Conservation (phyloP, 2,113 vertebrate species). For the Psilopsiagon aymara region DNA sequence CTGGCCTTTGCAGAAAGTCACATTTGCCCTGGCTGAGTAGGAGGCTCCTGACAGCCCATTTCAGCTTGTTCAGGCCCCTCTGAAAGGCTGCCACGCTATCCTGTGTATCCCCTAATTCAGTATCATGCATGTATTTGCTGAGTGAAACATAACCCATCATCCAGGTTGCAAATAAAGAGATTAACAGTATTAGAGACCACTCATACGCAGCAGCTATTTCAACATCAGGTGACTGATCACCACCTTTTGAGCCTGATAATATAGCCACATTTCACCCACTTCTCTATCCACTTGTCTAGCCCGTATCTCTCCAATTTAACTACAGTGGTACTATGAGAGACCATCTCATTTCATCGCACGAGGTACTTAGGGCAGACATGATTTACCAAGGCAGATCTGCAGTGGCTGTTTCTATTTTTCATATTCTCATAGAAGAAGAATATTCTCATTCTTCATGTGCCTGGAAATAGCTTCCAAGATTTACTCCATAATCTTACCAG, state of each 20-base stretch:
- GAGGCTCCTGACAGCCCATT: not conserved
- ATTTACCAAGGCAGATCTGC: not conserved
- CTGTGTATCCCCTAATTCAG: not conserved
- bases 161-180: not conserved
- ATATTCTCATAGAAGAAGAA: not conserved
- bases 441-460: not conserved
- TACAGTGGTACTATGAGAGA: not conserved
- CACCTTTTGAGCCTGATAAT: not conserved
- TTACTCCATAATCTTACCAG: not conserved
- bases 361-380: fast-evolving
- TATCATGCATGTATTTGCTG: not conserved
- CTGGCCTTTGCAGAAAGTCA: not conserved
- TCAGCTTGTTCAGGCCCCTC: not conserved
- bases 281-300: not conserved
- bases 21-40: not conserved
- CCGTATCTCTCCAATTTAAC: not conserved
- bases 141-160: not conserved
- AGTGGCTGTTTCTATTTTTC: not conserved
- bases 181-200: not conserved
- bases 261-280: not conserved
- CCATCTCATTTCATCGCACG: not conserved
- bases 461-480: not conserved
- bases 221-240: not conserved
- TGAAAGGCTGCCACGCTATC: not conserved
- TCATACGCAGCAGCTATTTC: not conserved